Base-by-base conservation (phyloP, 2,113 vertebrate genomes). In the Stegostoma tigrinum region DNA sequence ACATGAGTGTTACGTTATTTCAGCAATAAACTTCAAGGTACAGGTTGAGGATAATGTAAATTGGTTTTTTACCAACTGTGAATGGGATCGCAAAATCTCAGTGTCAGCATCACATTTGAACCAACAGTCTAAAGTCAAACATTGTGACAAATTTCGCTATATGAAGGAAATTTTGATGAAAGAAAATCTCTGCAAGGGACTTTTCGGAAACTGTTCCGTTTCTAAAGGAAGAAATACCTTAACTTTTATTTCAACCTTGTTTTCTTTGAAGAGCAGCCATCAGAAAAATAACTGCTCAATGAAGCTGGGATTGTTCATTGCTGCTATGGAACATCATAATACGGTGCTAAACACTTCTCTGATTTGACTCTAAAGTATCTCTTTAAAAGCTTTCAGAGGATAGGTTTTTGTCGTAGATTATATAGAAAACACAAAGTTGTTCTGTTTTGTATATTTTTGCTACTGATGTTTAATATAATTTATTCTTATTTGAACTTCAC, bases 11-110 rank as follows among this genome's bases (percentile, higher is more conserved):
- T 38, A 23, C 23, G 23, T 23, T 38, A 21, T 93, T 93, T 93
- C n/a, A 93, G 89, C 89, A 93, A 67, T 67, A 38, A 93, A 93
- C 17, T 64, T 66, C 89, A 93, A 66, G 27, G 87, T 42, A 66
- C 89, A 93, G 89, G 7, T 67, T 93, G 67, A 93, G 89, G 61
- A 93, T 66, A 38, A 38, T 67, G 34, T 38, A 66, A 93, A 93
- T 93, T 93, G 0, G 61, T 30, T 66, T 93, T 93, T 93, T 66
- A 38, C 34, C 61, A 93, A 93, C 61, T 66, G 61, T 42, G 23
- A 67, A 93, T 38, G 67, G 14, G 6, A 38, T 34, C 61, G 38
- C 14, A 64, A 93, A 93, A 66, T 24, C 38, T 38, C 38, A 83
- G 4, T 21, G 4, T 24, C 38, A 21, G 34, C 61, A 19, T 67